Evolutionary conservation across 2,888 invertebrate species (phyloP), one percentile per base, ranked within the genome.

Genomic region (Nasonia oneida): DNA sequence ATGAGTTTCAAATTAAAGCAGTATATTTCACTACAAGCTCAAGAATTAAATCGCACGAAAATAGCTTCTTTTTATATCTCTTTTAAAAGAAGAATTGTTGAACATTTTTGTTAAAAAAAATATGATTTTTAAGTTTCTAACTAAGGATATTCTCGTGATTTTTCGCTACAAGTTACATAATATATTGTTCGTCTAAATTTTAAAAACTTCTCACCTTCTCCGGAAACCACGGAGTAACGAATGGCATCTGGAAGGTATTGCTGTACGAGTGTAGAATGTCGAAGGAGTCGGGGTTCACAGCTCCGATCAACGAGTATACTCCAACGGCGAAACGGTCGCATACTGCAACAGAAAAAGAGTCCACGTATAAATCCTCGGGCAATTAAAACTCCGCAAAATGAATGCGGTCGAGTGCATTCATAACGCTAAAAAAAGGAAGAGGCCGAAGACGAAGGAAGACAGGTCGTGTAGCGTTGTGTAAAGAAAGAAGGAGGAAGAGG

Each of bases 241-340:
- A 98, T 64, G 98, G 98, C 97, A 98, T 97, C 94, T 98, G 98
- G 93, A 98, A 98, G 79, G 98, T 98, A 94, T 98, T 98, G 91
- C 97, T 97, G 94, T 98, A 98, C 33, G 98, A 98, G 93, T 98
- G 98, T 80, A 98, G 95, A 6, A 98, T 98, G 94, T 98, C 98
- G 93, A 98, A 98, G n/a, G 98, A 98, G 92, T 98, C 98, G 64
- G 98, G 97, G 81, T 97, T 97, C 73, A 98, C 98, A 14, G 98
- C 98, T 10, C 98, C 98, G 89, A 98, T 94, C 97, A 98, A 97
- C 0, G 98, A 96, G 92, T 96, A 97, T 81, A 98, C 98, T 70
- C 98, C 98, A 88, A 97, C 95, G 74, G 96, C 97, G 93, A 98
- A 98, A 93, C 98, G 98, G 93, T 96, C 97, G 94, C 98, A 98